These are phyloP conservation scores for Chaenodraco wilsoni DNA, from an alignment of 2,797 vertebrate species.

Conservation along the genomic window DNA sequence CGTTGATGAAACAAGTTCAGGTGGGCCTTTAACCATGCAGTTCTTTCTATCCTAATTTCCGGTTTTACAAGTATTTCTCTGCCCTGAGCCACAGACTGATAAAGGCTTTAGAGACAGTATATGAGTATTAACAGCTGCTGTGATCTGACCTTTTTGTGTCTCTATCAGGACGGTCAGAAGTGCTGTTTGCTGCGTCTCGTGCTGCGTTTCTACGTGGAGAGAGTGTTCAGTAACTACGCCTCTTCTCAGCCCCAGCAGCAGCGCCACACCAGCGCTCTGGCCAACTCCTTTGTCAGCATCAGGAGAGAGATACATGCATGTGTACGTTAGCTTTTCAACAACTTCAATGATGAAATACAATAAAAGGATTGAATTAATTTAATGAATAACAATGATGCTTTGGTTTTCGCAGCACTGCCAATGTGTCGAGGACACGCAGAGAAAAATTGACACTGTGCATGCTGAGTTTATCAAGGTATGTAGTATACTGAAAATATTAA, in stretches of 20 bases:
- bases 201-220: constrained; percentile 84
- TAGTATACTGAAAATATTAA: background rate
- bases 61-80: background rate
- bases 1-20: constrained; percentile 69
- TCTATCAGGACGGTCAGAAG: constrained; percentile 75
- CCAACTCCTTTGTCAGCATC: constrained; percentile 84
- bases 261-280: constrained; percentile 80
- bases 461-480: constrained; percentile 77
- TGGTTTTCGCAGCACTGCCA: constrained; percentile 72
- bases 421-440: constrained; percentile 77
- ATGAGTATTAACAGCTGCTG: background rate
- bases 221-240: constrained; percentile 79
- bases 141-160: constrained; percentile 13
- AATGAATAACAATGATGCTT: background rate
- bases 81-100: background rate
- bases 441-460: constrained; percentile 67
- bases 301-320: constrained; percentile 79
- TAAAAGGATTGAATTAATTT: background rate
- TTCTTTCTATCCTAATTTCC: background rate
- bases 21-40: constrained; percentile 59
- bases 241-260: constrained; percentile 67
- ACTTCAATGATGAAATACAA: constrained; percentile 7
- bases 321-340: constrained; percentile 69
- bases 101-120: background rate
- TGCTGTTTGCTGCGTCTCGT: constrained; percentile 85